A percentile compares a stretch with the other conserved stretches of the same genome.
Evolutionary conservation across 2,888 invertebrate genomes (phyloP).

Genomic region (Drosophila helvetica): DNA sequence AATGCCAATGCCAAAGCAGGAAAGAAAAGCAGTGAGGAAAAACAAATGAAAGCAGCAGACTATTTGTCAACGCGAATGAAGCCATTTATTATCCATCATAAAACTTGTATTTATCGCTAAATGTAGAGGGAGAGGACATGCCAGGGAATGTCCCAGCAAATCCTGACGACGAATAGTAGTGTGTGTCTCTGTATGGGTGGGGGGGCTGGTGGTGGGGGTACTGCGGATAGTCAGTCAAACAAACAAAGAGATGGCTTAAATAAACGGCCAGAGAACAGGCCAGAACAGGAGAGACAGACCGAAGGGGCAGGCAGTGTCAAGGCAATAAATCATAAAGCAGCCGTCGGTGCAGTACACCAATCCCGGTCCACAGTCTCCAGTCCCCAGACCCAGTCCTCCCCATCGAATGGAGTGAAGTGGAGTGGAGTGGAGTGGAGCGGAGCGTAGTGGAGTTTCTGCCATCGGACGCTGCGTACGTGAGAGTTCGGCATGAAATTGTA

Average conservation of each 20-base stretch:
- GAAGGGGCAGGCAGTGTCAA: slow-evolving; percentile 72
- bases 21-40: slow-evolving; percentile 27
- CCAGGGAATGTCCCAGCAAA: slow-evolving; percentile 69
- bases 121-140: slow-evolving; percentile 60
- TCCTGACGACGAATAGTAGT: slow-evolving; percentile 73
- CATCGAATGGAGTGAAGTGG: slow-evolving; percentile 10
- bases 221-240: slow-evolving; percentile 59
- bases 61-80: slow-evolving; percentile 82
- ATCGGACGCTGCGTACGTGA: slow-evolving; percentile 68
- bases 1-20: slow-evolving; percentile 18
- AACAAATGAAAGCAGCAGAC: slow-evolving; percentile 80
- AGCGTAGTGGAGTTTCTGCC: slow-evolving; percentile 15
- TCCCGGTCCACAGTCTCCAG: slow-evolving; percentile 17
- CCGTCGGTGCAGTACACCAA: slow-evolving; percentile 34
- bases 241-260: slow-evolving; percentile 74
- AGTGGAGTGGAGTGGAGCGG: slow-evolving; percentile 12
- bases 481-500: slow-evolving; percentile 74
- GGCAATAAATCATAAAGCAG: slow-evolving; percentile 79
- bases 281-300: background rate
- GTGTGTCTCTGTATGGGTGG: slow-evolving; percentile 51
- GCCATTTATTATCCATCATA: slow-evolving; percentile 83
- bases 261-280: slow-evolving; percentile 38
- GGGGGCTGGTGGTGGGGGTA: background rate
- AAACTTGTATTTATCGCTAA: slow-evolving; percentile 82
- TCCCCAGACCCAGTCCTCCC: background rate